These are phyloP conservation scores for Gallinago paraguaiae DNA, from an alignment of 2,113 vertebrate species.

Conservation along the genomic window DNA sequence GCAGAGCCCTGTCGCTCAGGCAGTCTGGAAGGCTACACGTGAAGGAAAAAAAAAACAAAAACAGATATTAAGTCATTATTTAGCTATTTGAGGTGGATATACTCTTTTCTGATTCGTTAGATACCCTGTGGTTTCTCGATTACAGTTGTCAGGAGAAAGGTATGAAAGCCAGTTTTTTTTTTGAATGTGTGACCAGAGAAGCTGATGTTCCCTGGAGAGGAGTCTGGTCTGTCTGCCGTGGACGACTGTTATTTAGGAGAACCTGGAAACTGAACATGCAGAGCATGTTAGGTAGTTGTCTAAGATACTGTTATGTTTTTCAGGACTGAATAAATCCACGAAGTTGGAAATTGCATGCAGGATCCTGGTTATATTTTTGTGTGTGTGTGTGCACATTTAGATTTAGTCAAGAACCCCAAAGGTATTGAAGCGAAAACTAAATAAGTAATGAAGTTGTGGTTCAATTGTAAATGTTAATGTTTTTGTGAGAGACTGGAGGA, in stretches of 20 bases:
- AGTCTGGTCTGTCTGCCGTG: background rate
- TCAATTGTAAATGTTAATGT: slow-evolving; percentile 15
- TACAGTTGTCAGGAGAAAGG: background rate
- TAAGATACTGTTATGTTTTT: background rate
- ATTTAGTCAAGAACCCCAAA: background rate
- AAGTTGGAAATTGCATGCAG: background rate
- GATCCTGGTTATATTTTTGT: background rate
- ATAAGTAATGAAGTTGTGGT: slow-evolving; percentile 18
- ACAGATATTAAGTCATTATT: background rate
- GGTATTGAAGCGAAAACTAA: slow-evolving; percentile 2
- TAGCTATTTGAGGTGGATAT: background rate
- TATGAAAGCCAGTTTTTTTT: background rate
- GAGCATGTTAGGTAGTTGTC: background rate
- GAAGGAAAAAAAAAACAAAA: background rate
- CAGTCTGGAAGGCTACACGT: background rate
- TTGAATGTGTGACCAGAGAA: background rate
- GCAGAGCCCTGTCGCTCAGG: background rate
- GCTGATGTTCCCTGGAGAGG: background rate
- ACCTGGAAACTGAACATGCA: background rate
- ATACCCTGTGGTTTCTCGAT: slow-evolving; percentile 25
- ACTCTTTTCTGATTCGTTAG: background rate
- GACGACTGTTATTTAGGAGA: background rate
- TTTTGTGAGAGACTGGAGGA: background rate
- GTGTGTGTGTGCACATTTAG: background rate
- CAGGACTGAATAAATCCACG: background rate